These are phyloP conservation scores for Caenorhabditis sp. DNA, from an alignment of 2,888 invertebrate species.

Conservation along the genomic window DNA sequence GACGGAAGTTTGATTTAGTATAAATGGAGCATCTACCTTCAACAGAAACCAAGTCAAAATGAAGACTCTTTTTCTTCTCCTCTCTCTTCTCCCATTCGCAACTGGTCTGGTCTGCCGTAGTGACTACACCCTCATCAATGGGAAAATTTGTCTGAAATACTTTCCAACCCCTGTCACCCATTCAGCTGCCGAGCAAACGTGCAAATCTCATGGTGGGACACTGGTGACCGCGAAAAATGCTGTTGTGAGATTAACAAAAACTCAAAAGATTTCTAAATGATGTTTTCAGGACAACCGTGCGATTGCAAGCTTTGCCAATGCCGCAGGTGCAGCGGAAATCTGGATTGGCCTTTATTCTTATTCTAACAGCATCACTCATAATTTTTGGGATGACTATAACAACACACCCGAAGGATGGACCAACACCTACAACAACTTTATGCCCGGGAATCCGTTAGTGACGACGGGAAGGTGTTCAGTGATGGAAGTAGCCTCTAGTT, in stretches of 20 bases:
- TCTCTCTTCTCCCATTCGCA: background rate
- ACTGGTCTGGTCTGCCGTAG: background rate
- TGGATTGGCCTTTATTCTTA: background rate
- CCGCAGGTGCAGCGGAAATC: background rate
- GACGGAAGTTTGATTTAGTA: background rate
- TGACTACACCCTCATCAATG: background rate
- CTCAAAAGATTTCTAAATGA: background rate
- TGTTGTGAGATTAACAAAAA: too few species aligned
- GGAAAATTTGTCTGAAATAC: background rate
- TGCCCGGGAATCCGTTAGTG: too few species aligned
- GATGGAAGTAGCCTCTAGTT: too few species aligned
- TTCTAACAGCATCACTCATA: background rate
- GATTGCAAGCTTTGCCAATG: background rate
- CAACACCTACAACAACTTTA: background rate
- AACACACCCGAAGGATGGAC: too few species aligned
- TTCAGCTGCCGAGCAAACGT: background rate
- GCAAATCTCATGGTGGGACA: background rate
- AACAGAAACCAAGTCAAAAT: background rate
- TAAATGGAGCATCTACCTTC: too few species aligned
- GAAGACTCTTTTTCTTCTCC: background rate
- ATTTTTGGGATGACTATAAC: background rate
- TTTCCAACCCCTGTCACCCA: background rate
- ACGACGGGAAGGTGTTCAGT: too few species aligned
- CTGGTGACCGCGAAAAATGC: background rate
- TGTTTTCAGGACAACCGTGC: background rate